Base-by-base conservation (phyloP, 2,113 vertebrate species). In the Thunnus thynnus region DNA sequence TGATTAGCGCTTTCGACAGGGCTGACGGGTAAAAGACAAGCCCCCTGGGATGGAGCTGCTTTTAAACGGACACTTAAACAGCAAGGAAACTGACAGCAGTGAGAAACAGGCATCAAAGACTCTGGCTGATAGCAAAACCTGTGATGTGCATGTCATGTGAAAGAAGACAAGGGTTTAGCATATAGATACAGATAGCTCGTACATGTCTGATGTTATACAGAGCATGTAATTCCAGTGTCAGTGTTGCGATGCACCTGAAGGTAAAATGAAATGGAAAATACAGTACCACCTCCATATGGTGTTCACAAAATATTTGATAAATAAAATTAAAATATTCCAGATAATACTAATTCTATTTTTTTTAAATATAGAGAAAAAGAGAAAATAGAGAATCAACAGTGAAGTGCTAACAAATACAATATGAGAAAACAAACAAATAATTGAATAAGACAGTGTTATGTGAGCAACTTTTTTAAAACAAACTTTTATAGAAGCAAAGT, bases 1-100 rank as follows among this genome's bases (percentile, higher is more conserved):
- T 90, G 92, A 94, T 94, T 94, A 94, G 92, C 56, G 75, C 81
- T 86, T 86, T 85, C 10, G 60, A 84, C 87, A 61, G 87, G 89
- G 82, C 86, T 93, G 91, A 93, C 87, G 93, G 90, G 91, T 94
- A 93, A 93, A 93, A 94, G 89, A 93, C 91, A 76, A 91, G 88
- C 84, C 93, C 91, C 82, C 80, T 78, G 92, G 90, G 91, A 93
- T 71, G 3, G 57, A 65, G 84, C 72, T 50, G 82, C 80, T 91
- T 91, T 92, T 90, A 88, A 92, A 92, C 62, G 67, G 91, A 87
- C 89, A 90, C 88, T 93, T 93, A 92, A 93, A 93, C 93, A 93
- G 90, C 75, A 74, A 71, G 76, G 76, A 52, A 82, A 74, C 54
- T 63, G 86, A 88, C 80, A 82, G 83, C 72, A 44, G 80, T 32